A percentile compares a stretch with the other conserved stretches of the same genome.
Evolutionary conservation across 2,113 vertebrate genomes (phyloP).

Genomic region (Uropsilus gracilis): DNA sequence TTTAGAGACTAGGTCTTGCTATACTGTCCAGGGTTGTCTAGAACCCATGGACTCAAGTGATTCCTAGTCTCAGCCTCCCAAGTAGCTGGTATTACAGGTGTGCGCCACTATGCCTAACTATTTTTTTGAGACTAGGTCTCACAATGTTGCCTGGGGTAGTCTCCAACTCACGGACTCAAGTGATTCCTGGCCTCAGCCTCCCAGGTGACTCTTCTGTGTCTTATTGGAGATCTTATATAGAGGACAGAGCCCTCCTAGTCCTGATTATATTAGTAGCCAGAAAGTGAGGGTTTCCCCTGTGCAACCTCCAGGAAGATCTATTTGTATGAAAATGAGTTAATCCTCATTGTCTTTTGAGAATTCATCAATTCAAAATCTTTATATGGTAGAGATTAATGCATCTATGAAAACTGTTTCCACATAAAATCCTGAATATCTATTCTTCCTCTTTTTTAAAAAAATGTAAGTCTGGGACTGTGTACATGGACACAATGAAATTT

Average conservation of each 20-base stretch:
- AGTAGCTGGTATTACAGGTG: no score
- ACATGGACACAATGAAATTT: neutral
- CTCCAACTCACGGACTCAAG: no score
- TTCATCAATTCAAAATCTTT: constrained; percentile 37
- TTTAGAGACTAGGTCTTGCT: no score
- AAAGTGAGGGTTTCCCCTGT: constrained; percentile 61
- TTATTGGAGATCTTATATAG: neutral
- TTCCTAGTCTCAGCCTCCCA: no score
- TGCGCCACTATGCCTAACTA: no score
- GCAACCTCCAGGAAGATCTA: constrained; percentile 22
- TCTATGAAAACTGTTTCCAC: neutral
- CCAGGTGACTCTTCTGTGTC: no score
- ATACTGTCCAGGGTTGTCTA: no score
- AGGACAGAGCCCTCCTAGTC: neutral
- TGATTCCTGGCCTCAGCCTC: no score
- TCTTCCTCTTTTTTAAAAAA: neutral
- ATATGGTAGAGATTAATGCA: constrained; percentile 37
- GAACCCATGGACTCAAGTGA: no score
- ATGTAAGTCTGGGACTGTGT: neutral
- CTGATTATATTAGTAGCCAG: constrained; percentile 25
- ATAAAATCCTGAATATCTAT: neutral
- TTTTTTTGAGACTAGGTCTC: no score
- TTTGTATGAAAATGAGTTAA: constrained; percentile 44
- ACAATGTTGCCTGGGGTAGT: no score
- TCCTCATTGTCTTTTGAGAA: constrained; percentile 12